Evolutionary conservation across 2,888 invertebrate genomes (phyloP), one percentile per base, ranked within the genome.

Genomic region (Maniola hyperantus): DNA sequence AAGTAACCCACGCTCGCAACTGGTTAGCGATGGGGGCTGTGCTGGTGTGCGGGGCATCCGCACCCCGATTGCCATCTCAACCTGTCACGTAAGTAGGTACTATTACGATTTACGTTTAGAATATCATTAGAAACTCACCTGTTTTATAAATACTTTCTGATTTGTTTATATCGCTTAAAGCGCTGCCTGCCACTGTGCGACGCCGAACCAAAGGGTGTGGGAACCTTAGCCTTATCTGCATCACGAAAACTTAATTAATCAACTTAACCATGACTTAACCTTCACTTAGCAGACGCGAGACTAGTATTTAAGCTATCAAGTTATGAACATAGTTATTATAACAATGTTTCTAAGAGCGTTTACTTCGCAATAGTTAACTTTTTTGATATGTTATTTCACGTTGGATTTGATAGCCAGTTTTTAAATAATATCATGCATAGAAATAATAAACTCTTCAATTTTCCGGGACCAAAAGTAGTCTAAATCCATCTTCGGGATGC

Each of bases 171-270:
- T 15, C 8, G 61, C 60, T 65, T 73, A 48, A 78, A 81, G 80
- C 79, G 79, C 79, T 80, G 70, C 11, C n/a, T 63, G 63, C 60
- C 64, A 69, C 71, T 64, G 65, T 69, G 71, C 51, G 58, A 71
- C 59, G 39, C 63, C 20, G 15, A 34, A 13, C 44, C 7, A 15
- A 80, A 81, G 79, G 80, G 79, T 82, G 80, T 83, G 83, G 80
- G 83, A 83, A 82, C 74, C 68, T 66, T 63, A 34, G 46, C 61
- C 62, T 65, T 70, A 73, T 65, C 69, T 74, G 76, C 72, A 77
- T 73, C 77, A 71, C 71, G 74, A 72, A 77, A 77, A 80, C 77
- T 83, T 84, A 83, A 83, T 84, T 84, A 80, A 75, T 71, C 72
- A 74, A 75, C 72, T 74, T 77, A 82, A 79, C 79, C 77, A 79